Evolutionary conservation across 2,113 vertebrate species (phyloP).

Genomic region (Rhineura floridana): DNA sequence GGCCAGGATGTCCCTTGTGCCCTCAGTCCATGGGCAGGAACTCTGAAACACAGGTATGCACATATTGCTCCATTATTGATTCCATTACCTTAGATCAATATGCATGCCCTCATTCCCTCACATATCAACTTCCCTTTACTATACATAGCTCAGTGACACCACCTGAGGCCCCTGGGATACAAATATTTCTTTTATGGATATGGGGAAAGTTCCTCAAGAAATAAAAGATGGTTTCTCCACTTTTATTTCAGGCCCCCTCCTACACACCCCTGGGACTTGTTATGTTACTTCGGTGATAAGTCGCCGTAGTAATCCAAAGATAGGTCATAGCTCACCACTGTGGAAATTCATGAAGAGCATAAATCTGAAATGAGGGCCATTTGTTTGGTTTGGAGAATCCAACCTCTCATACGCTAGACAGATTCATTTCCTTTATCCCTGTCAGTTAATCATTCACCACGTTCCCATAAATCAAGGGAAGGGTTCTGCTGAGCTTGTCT

Average conservation of each 20-base stretch:
- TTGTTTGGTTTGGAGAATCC: conserved; percentile 25
- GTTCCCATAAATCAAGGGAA: conserved; percentile 6
- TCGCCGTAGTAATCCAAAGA: not conserved
- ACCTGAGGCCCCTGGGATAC: not conserved
- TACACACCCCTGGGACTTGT: not conserved
- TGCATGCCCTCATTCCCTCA: not conserved
- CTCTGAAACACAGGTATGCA: not conserved
- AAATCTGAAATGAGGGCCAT: conserved; percentile 13
- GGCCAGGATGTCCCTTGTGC: not conserved
- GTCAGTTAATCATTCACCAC: conserved; percentile 25
- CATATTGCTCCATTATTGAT: not conserved
- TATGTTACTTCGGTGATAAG: conserved; percentile 21
- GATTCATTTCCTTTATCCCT: conserved; percentile 29
- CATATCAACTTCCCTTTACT: not conserved
- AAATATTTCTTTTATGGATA: not conserved
- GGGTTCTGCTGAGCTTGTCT: not conserved
- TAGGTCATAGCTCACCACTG: not conserved
- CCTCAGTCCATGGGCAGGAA: not conserved
- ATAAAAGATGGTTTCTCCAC: not conserved
- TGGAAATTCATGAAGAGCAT: not conserved
- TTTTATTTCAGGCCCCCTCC: not conserved
- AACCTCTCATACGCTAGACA: conserved; percentile 2
- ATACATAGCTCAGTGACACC: not conserved
- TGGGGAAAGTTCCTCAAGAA: not conserved
- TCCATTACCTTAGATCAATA: not conserved